Evolutionary conservation across 2,113 vertebrate species (phyloP), one percentile per base, ranked within the genome.

Genomic region (Sturnus vulgaris): DNA sequence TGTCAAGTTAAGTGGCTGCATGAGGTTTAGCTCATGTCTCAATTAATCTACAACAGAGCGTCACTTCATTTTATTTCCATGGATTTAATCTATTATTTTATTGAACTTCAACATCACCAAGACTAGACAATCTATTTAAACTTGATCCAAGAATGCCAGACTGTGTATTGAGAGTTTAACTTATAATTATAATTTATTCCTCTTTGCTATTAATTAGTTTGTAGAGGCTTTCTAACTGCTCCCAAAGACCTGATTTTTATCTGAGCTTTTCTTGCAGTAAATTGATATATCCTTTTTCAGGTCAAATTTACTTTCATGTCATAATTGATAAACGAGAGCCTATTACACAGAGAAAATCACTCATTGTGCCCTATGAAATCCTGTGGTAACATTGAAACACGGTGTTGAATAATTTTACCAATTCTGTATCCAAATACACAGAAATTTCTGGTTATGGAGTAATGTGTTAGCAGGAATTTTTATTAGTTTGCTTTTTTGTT

Each of bases 171-270:
- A 93, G 84, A 86, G 39, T 61, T 88, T 95, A 91, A 91, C 66
- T 93, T 68, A 88, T 92, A 92, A 85, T 83, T 90, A 59, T 40
- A 4, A 66, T 70, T 81, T 86, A 73, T 3, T 14, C 7, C 90
- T 89, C 31, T 83, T 53, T 94, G 5, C 37, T 91, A 76, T 72
- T 95, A 86, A 86, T 95, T 85, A 65, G 17, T 76, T 92, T 96
- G 91, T 83, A 83, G 30, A 92, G 39, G 8, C 12, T 94, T 70
- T 86, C 53, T 68, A 90, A 64, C 12, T 75, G 27, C 35, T 27
- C 24, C 87, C 55, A 94, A 65, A 96, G 12, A 27, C 47, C 39
- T 88, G 44, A 77, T 66, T 27, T 72, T 86, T 88, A 31, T 39
- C 46, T 57, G 5, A 49, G 4, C 1, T 50, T 60, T 76, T 49